phyloP scores from a whole-genome alignment of 2,797 vertebrate genomes.

The Gobio occitaniae region DNA sequence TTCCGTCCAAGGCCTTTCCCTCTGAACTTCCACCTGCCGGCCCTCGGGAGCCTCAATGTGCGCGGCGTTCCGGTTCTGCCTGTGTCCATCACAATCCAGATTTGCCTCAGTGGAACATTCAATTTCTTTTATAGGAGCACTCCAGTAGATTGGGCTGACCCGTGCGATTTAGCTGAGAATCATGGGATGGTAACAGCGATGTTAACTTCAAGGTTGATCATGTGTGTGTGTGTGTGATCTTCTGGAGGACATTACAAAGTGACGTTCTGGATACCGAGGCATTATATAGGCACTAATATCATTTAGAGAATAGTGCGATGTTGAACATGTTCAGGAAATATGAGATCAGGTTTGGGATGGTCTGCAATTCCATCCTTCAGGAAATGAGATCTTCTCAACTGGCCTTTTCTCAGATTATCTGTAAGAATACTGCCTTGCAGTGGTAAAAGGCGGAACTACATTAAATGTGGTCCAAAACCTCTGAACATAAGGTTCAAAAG shows the following conservation, averaged over 20 bases:
- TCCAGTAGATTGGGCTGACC: slow-evolving; percentile 77
- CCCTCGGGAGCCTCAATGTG: slow-evolving; percentile 65
- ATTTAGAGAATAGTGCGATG: slow-evolving; percentile 41
- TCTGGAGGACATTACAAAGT: slow-evolving; percentile 19
- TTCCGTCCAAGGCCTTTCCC: slow-evolving; percentile 71
- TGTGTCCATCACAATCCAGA: slow-evolving; percentile 77
- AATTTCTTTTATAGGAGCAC: slow-evolving; percentile 80
- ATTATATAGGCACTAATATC: slow-evolving; percentile 49
- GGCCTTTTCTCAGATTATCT: slow-evolving; percentile 5
- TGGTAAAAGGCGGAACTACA: slow-evolving; percentile 64
- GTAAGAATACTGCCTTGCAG: slow-evolving; percentile 70
- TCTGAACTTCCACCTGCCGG: slow-evolving; percentile 26
- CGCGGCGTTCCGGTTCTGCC: slow-evolving; percentile 58
- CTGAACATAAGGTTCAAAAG: background rate
- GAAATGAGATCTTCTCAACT: slow-evolving; percentile 4
- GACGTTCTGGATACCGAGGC: background rate
- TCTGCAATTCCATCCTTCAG: background rate
- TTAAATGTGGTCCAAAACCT: background rate
- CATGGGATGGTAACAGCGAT: slow-evolving; percentile 75
- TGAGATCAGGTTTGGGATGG: slow-evolving; percentile 21
- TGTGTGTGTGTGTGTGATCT: slow-evolving; percentile 7
- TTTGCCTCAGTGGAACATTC: slow-evolving; percentile 75
- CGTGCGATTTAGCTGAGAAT: slow-evolving; percentile 70
- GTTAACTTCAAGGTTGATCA: slow-evolving; percentile 69
- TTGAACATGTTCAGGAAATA: background rate